Evolutionary conservation across 2,797 vertebrate genomes (phyloP).

Genomic region (Phoeniculus purpureus): DNA sequence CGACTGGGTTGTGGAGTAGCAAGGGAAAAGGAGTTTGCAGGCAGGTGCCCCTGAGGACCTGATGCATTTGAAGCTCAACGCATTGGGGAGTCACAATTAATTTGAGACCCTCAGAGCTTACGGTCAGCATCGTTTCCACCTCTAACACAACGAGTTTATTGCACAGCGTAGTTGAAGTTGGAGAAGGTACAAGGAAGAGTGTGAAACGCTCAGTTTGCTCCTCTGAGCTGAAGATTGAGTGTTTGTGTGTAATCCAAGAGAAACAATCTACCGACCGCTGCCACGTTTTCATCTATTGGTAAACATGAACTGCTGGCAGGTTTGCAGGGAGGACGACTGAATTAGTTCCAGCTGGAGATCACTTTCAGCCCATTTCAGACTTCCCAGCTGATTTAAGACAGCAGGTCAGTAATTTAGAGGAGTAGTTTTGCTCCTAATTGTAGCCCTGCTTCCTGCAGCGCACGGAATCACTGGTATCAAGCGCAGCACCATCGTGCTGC

Average conservation of each 20-base stretch:
- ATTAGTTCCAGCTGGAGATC: constrained; percentile 59
- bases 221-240: not conserved
- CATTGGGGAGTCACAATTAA: not conserved
- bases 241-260: not conserved
- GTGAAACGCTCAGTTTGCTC: not conserved
- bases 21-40: not conserved
- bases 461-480: not conserved
- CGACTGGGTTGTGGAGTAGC: not conserved
- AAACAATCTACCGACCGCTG: constrained; percentile 22
- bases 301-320: constrained; percentile 56
- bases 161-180: accelerated
- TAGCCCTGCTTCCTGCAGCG: not conserved
- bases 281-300: constrained; percentile 67
- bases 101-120: not conserved
- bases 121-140: not conserved
- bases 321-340: constrained; percentile 25
- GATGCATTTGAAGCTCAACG: not conserved
- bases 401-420: constrained; percentile 48
- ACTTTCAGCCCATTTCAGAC: constrained; percentile 15
- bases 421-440: not conserved
- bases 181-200: not conserved
- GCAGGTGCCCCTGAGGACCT: not conserved
- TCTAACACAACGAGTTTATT: not conserved
- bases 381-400: constrained; percentile 21
- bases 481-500: not conserved